A percentile compares a stretch with the other conserved stretches of the same genome.
phyloP scores from a whole-genome alignment of 92 coral and sea anemone species.

The Porites evermanni region DNA sequence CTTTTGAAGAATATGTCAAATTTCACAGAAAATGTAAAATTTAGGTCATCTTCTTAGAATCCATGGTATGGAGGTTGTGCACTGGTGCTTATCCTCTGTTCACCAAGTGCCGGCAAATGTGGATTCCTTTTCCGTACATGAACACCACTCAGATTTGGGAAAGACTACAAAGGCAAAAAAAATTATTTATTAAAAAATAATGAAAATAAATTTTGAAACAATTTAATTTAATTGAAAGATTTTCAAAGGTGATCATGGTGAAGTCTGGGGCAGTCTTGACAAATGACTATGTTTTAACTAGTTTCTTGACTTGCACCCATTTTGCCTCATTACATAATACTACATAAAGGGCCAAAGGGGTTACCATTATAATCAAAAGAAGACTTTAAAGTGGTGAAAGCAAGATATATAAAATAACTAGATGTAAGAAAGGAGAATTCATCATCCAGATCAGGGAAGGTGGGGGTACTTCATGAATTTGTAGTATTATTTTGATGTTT shows the following conservation, averaged over 20 bases:
- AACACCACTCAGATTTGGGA: conserved; percentile 84
- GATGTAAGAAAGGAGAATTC: too few relatives aligned
- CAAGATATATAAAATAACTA: neutral
- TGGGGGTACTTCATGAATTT: too few relatives aligned
- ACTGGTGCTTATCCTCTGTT: conserved; percentile 38
- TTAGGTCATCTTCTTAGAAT: neutral
- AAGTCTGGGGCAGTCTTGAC: too few relatives aligned
- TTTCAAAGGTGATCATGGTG: too few relatives aligned
- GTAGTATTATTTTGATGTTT: too few relatives aligned
- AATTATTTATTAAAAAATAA: neutral
- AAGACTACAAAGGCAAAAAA: conserved; percentile 52
- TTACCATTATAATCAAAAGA: neutral
- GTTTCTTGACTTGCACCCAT: too few relatives aligned
- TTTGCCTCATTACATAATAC: too few relatives aligned
- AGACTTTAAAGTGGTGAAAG: neutral
- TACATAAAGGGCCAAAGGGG: too few relatives aligned
- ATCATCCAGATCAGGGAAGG: too few relatives aligned
- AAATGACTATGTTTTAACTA: too few relatives aligned
- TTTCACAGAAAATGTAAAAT: neutral
- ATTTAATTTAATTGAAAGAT: too few relatives aligned
- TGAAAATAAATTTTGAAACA: neutral
- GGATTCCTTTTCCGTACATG: conserved; percentile 67
- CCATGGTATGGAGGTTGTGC: conserved; percentile 64
- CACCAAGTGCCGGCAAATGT: conserved; percentile 64
- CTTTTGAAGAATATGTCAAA: neutral